Evolutionary conservation across 2,888 invertebrate genomes (phyloP), one percentile per base, ranked within the genome.

Genomic region (Villa cingulata): DNA sequence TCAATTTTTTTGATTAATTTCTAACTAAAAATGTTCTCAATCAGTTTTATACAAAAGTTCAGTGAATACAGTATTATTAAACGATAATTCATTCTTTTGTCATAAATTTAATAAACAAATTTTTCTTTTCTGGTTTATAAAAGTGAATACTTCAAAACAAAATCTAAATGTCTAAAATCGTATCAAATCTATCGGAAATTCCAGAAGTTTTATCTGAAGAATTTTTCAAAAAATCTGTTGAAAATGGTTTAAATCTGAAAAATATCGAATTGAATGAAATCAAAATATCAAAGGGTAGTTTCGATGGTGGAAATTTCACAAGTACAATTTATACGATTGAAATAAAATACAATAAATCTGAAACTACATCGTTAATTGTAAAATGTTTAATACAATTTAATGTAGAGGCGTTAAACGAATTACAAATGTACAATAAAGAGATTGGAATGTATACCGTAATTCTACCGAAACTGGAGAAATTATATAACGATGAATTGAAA

Each of bases 371-470:
- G 9, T 12, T 32, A 7, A 32, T 32, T 32, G 29, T 32, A 5
- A 32, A 32, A 32, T 9, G n/a, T n/a, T 23, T 23, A 23, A 23
- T 23, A 23, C 4, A 23, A 23, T 23, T 7, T 4, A 23, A 23
- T 23, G 7, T 7, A 23, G 7, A 23, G 4, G 23, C 7, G 7
- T 6, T 23, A 23, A 23, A 23, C 23, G 23, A 23, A 7, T 23
- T 23, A 6, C 6, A 5, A 10, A 10, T 16, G 4, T 18, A 20
- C 45, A 46, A 1, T n/a, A 56, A 55, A 44, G 60, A 60, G 47
- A 32, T 52, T 9, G 29, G 49, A 5, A 56, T 59, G 54, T 60
- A 59, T 17, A 49, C 41, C 2, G 50, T 56, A 41, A 51, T 56
- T 7, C 18, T 60, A 18, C 53, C 55, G 1, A 40, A 48, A 5